phyloP scores from a whole-genome alignment of 2,113 vertebrate genomes.

The Heptranchias perlo region DNA sequence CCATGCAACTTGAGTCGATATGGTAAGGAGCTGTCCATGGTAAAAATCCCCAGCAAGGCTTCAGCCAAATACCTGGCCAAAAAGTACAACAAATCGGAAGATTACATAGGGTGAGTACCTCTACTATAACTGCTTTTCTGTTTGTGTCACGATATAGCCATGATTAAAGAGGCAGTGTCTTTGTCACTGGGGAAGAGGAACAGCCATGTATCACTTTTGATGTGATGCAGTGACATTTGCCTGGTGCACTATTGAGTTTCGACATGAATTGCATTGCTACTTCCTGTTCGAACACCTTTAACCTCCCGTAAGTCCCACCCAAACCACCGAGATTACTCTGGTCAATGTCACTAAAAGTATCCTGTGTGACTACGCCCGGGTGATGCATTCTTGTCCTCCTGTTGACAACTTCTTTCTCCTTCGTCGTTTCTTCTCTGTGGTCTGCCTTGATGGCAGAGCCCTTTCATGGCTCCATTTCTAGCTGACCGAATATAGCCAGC shows the following conservation, averaged over 20 bases:
- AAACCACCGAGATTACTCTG: background rate
- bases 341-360: background rate
- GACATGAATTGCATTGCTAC: background rate
- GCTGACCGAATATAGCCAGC: background rate
- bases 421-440: background rate
- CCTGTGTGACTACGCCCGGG: too few relatives aligned
- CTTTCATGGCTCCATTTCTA: background rate
- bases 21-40: conserved; percentile 95
- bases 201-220: background rate
- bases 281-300: background rate
- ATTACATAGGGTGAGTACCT: conserved; percentile 83
- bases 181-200: background rate
- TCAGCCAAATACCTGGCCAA: conserved; percentile 97
- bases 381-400: background rate
- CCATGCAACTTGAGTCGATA: conserved; percentile 94
- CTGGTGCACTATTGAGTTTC: background rate
- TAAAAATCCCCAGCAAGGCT: conserved; percentile 97
- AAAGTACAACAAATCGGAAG: conserved; percentile 98
- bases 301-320: background rate
- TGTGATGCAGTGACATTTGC: background rate
- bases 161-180: conserved; percentile 15
- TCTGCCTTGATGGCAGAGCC: background rate
- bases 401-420: background rate
- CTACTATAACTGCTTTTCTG: background rate
- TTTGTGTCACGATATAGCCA: background rate